A percentile compares a stretch with the other conserved stretches of the same genome.
Evolutionary conservation across 2,113 vertebrate genomes (phyloP).

Genomic region (Herpetotheres cachinnans): DNA sequence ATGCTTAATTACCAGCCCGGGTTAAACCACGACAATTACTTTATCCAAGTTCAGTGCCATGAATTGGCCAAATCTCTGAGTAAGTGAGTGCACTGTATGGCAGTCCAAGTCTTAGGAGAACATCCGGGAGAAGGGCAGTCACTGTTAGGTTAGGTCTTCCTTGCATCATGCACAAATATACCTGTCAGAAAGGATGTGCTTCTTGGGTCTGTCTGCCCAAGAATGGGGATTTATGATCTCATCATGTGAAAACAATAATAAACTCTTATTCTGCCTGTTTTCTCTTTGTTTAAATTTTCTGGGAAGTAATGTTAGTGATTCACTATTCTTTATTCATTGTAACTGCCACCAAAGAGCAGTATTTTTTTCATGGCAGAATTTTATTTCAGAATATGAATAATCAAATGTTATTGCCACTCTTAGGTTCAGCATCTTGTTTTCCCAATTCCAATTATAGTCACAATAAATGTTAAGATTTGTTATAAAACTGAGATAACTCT

Average conservation of each 20-base stretch:
- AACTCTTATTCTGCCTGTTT: not conserved
- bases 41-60: not conserved
- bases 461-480: not conserved
- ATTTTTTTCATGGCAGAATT: not conserved
- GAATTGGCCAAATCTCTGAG: not conserved
- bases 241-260: not conserved
- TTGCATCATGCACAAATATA: rapidly evolving
- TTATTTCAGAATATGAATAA: not conserved
- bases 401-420: not conserved
- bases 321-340: not conserved
- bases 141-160: not conserved
- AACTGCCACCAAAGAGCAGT: not conserved
- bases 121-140: not conserved
- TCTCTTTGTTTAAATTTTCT: not conserved
- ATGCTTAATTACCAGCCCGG: too few relatives aligned
- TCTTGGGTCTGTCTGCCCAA: not conserved
- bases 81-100: not conserved
- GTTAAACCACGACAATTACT: too few relatives aligned
- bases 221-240: not conserved
- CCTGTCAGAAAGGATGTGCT: not conserved
- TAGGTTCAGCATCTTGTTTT: not conserved
- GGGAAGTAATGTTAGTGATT: not conserved
- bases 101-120: not conserved
- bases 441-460: not conserved
- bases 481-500: not conserved